Conservation (phyloP, 2,888 invertebrate species). For the Cerceris rybyensis region DNA sequence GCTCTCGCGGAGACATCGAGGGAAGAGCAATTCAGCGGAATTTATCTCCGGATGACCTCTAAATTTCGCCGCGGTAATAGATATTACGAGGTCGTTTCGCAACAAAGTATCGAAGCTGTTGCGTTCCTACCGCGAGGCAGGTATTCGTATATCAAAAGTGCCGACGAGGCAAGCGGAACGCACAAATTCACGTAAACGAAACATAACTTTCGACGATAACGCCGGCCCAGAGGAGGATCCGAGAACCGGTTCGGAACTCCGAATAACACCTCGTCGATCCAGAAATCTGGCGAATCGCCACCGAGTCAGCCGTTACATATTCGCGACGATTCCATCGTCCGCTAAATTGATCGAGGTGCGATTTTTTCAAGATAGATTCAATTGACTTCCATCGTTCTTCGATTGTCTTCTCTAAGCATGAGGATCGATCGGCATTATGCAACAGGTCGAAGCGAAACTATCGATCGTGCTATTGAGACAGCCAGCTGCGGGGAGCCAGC, state of each 20-base stretch:
- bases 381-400: too few relatives aligned
- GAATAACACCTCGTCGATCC: slow-evolving; percentile 20
- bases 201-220: slow-evolving; percentile 52
- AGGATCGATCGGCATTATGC: too few relatives aligned
- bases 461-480: too few relatives aligned
- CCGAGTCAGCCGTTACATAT: background rate
- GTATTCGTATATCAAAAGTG: slow-evolving; percentile 56
- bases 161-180: slow-evolving; percentile 61
- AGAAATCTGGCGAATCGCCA: slow-evolving; percentile 16
- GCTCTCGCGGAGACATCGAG: slow-evolving; percentile 11
- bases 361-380: too few relatives aligned
- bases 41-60: slow-evolving; percentile 43
- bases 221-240: slow-evolving; percentile 21
- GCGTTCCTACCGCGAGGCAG: slow-evolving; percentile 23
- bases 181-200: slow-evolving; percentile 58
- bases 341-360: background rate
- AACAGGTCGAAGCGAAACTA: too few relatives aligned
- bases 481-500: too few relatives aligned
- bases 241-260: slow-evolving; percentile 46
- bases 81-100: slow-evolving; percentile 47
- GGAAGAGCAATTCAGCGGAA: slow-evolving; percentile 9
- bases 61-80: slow-evolving; percentile 49
- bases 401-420: too few relatives aligned
- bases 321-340: background rate
- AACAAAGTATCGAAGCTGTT: slow-evolving; percentile 42